These are phyloP conservation scores for Echinarachnius parma DNA, from an alignment of 53 echinoderm and acorn worm genomes.

Conservation along the genomic window DNA sequence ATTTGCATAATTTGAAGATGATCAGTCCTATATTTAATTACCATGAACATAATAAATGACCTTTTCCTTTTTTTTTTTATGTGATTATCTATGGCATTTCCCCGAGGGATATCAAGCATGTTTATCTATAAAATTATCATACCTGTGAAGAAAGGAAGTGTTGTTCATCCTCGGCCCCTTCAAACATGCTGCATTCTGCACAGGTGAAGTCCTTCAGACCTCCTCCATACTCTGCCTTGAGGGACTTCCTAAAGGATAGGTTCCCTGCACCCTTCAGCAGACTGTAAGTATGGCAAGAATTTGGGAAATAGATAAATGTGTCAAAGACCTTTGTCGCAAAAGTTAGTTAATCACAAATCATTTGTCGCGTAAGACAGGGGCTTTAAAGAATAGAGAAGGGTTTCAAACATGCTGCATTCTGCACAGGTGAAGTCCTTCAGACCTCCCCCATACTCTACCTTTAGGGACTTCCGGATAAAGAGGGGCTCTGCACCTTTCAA, in stretches of 20 bases:
- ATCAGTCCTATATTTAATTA: no score
- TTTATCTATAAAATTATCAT: no score
- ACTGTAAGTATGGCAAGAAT: background rate
- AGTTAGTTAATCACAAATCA: no score
- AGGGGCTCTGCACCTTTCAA: conserved; percentile 82
- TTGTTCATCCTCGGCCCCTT: conserved; percentile 64
- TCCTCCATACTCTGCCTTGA: conserved; percentile 94
- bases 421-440: conserved; percentile 85
- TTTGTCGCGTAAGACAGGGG: no score
- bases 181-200: conserved; percentile 75
- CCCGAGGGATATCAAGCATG: no score
- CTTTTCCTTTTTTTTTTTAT: no score
- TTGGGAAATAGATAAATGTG: no score
- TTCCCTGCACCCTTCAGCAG: conserved; percentile 75
- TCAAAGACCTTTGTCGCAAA: no score
- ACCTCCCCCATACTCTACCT: conserved; percentile 93
- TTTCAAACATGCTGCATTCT: conserved; percentile 81
- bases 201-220: conserved; percentile 92
- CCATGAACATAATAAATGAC: no score
- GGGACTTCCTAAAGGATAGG: conserved; percentile 70
- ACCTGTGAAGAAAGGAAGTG: conserved; percentile 88
- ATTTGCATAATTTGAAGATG: no score
- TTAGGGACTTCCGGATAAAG: conserved; percentile 73
- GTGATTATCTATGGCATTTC: no score
- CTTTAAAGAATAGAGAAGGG: no score